Percentiles rank a stretch among this genome's conserved stretches.
Conservation (phyloP, 1,140 invertebrate species). For the Drosophila littoralis region DNA sequence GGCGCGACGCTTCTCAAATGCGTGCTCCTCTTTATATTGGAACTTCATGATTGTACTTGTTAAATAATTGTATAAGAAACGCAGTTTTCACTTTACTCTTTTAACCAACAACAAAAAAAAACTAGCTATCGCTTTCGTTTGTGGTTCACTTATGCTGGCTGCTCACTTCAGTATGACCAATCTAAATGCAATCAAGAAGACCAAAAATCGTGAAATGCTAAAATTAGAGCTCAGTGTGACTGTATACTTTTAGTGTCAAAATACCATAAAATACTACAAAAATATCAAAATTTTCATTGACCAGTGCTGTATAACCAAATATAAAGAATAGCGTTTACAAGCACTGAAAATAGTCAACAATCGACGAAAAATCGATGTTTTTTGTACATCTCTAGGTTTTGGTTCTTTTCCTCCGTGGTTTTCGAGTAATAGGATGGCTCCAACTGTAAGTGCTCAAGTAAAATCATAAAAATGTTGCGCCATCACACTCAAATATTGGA, state of each 20-base stretch:
- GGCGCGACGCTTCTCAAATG: slow-evolving; percentile 98
- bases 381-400: slow-evolving; percentile 25
- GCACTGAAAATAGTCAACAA: neutral
- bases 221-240: slow-evolving; percentile 17
- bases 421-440: slow-evolving; percentile 81
- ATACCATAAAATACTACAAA: neutral
- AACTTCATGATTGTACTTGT: slow-evolving; percentile 94
- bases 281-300: neutral
- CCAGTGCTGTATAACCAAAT: neutral
- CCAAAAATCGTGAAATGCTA: slow-evolving; percentile 14
- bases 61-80: slow-evolving; percentile 73
- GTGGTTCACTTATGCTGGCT: slow-evolving; percentile 43
- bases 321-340: neutral
- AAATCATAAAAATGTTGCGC: slow-evolving; percentile 36
- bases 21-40: slow-evolving; percentile 99
- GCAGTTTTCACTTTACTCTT: slow-evolving; percentile 80
- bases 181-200: slow-evolving; percentile 13
- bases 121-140: slow-evolving; percentile 39
- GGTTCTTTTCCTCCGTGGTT: slow-evolving; percentile 83
- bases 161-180: slow-evolving; percentile 42
- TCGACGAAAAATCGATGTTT: slow-evolving; percentile 29
- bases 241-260: neutral
- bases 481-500: slow-evolving; percentile 27
- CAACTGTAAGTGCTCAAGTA: slow-evolving; percentile 73
- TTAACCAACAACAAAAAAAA: slow-evolving; percentile 44